Conservation (phyloP, 2,797 vertebrate species). For the Pterois miles region DNA sequence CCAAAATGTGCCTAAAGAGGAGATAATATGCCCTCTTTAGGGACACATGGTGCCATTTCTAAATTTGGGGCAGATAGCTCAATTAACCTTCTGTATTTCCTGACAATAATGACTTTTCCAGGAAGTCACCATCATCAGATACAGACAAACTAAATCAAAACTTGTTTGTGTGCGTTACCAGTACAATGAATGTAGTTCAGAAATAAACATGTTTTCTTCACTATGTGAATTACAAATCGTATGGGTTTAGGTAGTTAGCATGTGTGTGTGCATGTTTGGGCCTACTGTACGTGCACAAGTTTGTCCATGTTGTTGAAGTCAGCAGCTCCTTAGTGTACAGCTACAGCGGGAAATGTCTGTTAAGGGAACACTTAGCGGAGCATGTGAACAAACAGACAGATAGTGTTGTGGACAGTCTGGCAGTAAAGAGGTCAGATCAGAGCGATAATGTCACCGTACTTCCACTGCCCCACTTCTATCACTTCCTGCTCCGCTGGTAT, state of each 20-base stretch:
- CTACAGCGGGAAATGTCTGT: slow-evolving; percentile 57
- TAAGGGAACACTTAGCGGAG: slow-evolving; percentile 53
- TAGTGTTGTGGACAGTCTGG: slow-evolving; percentile 18
- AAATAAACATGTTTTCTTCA: not conserved
- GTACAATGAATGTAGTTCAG: not conserved
- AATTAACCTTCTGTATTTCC: slow-evolving; percentile 54
- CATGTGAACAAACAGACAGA: slow-evolving; percentile 52
- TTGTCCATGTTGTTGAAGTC: slow-evolving; percentile 25
- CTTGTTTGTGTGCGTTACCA: not conserved
- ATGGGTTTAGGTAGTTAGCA: not conserved
- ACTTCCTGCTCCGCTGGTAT: not conserved
- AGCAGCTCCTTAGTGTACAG: slow-evolving; percentile 21
- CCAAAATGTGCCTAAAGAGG: slow-evolving; percentile 33
- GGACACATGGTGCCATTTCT: slow-evolving; percentile 8
- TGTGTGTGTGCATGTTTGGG: not conserved
- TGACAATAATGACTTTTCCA: slow-evolving; percentile 44
- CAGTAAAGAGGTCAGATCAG: slow-evolving; percentile 44
- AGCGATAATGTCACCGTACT: slow-evolving; percentile 29
- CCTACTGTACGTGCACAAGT: not conserved
- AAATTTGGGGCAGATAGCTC: slow-evolving; percentile 43
- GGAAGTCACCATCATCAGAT: slow-evolving; percentile 32
- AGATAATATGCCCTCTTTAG: slow-evolving; percentile 46
- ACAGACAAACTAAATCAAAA: not conserved
- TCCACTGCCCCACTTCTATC: not conserved
- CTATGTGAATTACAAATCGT: not conserved